A percentile compares a stretch with the other conserved stretches of the same genome.
Conservation (phyloP, 30 jellyfish, hydroid and myxozoan genomes). For the Phacellophora camtschatica region DNA sequence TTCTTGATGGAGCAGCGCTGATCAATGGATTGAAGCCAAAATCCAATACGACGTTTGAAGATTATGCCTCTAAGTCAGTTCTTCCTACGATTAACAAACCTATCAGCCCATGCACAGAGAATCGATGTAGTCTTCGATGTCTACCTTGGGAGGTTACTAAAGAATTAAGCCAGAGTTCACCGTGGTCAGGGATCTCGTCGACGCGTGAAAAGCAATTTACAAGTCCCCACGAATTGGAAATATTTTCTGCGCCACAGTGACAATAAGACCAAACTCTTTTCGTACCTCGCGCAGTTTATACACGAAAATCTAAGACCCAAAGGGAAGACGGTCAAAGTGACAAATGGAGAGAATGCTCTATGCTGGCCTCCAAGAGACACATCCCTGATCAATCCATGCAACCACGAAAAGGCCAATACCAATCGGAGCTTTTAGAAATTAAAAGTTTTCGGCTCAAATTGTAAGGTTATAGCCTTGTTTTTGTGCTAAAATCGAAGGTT, state of each 20-base stretch:
- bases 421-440: too few species aligned
- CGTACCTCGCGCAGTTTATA: constrained; percentile 36
- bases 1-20: constrained; percentile 77
- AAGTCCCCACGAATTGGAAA: constrained; percentile 39
- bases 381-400: constrained; percentile 39
- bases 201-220: constrained; percentile 10
- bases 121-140: constrained; percentile 68
- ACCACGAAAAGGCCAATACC: constrained; percentile 63
- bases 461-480: too few species aligned
- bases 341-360: constrained; percentile 37
- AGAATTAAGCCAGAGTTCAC: constrained; percentile 48
- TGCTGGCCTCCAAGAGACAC: constrained; percentile 39
- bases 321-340: constrained; percentile 29
- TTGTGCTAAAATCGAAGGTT: too few species aligned
- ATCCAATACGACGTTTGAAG: not conserved
- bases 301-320: constrained; percentile 26
- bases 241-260: constrained; percentile 47
- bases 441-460: too few species aligned
- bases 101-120: constrained; percentile 25
- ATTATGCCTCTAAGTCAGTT: constrained; percentile 23
- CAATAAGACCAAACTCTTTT: constrained; percentile 33
- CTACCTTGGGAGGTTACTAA: constrained; percentile 35
- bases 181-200: constrained; percentile 53
- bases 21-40: constrained; percentile 42
- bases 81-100: constrained; percentile 26